Percentiles rank a stretch among this genome's conserved stretches.
Evolutionary conservation across 2,113 vertebrate genomes (phyloP).

Genomic region (Prolemur simus): DNA sequence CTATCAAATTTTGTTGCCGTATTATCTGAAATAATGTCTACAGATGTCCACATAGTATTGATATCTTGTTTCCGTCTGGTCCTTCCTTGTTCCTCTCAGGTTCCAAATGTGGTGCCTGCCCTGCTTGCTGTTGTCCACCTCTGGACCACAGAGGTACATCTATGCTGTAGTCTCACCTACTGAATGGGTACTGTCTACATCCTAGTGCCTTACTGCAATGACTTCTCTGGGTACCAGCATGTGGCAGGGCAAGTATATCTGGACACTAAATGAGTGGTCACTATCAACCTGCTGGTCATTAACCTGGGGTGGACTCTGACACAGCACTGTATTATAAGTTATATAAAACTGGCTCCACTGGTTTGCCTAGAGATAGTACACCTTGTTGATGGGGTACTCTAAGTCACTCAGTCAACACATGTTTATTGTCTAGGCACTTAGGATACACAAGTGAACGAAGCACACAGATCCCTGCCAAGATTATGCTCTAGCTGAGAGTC

Average conservation of each 20-base stretch:
- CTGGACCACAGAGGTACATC: too few species aligned
- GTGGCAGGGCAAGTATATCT: background rate
- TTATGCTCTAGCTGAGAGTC: background rate
- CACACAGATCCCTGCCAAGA: background rate
- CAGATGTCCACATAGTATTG: background rate
- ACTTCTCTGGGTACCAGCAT: background rate
- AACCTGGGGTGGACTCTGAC: too few species aligned
- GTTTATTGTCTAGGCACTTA: rapidly evolving
- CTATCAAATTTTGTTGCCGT: background rate
- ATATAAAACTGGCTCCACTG: background rate
- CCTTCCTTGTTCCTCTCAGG: background rate
- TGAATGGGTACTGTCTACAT: background rate
- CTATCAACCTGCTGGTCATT: rapidly evolving
- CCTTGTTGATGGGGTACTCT: background rate
- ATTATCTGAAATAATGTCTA: background rate
- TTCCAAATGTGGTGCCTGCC: background rate
- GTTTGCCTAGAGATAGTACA: background rate
- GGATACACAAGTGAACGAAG: background rate
- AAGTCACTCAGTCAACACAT: background rate
- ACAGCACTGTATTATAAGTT: too few species aligned
- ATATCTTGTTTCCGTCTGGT: background rate
- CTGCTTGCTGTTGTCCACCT: rapidly evolving
- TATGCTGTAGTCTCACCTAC: background rate
- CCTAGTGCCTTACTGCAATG: rapidly evolving
- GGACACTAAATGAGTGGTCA: background rate